phyloP scores from a whole-genome alignment of 2,888 invertebrate genomes.

The Loripinus fragilis region DNA sequence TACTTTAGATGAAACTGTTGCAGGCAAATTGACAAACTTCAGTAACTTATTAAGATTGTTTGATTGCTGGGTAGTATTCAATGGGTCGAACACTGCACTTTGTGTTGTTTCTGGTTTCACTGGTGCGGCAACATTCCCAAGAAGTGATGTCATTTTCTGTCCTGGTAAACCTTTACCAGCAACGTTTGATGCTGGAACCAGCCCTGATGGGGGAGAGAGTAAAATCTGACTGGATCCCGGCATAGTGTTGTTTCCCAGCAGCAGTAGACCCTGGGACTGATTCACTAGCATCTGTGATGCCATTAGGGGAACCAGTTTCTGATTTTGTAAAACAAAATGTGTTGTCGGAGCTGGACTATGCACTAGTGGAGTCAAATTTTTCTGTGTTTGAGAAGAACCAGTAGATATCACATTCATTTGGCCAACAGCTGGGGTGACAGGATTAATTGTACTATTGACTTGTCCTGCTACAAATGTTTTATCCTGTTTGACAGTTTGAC shows the following conservation, averaged over 20 bases:
- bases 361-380: background rate
- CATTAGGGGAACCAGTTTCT: slow-evolving; percentile 13
- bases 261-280: background rate
- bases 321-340: slow-evolving; percentile 4
- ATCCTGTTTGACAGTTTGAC: background rate
- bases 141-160: background rate
- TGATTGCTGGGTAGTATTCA: background rate
- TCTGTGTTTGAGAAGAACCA: background rate
- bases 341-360: background rate
- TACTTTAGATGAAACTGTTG: slow-evolving; percentile 23
- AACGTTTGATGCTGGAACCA: background rate
- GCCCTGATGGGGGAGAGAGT: background rate
- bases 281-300: background rate
- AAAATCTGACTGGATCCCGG: background rate
- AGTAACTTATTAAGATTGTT: slow-evolving; percentile 37
- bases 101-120: background rate
- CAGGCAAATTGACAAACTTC: slow-evolving; percentile 48
- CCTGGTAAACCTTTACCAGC: background rate
- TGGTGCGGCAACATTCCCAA: background rate
- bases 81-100: background rate
- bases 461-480: background rate
- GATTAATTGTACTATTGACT: background rate
- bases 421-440: background rate
- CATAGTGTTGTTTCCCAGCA: background rate
- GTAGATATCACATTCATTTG: background rate